Evolutionary conservation across 1,140 invertebrate genomes (phyloP).

Genomic region (Tetramorium simillimum): DNA sequence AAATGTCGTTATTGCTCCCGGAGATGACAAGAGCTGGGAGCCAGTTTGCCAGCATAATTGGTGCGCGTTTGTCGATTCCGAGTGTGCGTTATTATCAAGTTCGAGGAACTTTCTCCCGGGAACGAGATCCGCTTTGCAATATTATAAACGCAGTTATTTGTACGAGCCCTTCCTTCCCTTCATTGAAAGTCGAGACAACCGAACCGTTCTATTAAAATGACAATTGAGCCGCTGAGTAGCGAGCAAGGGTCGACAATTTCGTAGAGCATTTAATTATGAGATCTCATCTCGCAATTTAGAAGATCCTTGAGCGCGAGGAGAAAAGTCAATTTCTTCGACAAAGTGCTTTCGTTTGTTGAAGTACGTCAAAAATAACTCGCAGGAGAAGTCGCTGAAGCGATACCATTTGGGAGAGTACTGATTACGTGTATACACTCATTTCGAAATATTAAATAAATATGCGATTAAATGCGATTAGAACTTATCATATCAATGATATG

Average conservation of each 20-base stretch:
- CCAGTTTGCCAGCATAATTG: constrained; percentile 54
- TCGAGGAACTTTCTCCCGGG: constrained; percentile 38
- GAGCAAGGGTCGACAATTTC: constrained; percentile 53
- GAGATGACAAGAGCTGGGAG: constrained; percentile 35
- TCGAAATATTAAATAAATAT: not conserved
- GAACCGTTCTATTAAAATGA: constrained; percentile 56
- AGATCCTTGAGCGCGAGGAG: constrained; percentile 7
- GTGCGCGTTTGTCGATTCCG: constrained; percentile 56
- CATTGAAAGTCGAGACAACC: constrained; percentile 57
- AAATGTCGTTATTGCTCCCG: constrained; percentile 36
- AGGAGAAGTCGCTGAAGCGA: not conserved
- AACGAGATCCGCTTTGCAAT: constrained; percentile 57
- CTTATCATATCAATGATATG: not conserved
- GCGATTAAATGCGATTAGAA: not conserved
- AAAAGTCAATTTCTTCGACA: constrained; percentile 38
- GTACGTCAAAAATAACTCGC: constrained; percentile 12
- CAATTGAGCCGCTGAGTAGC: constrained; percentile 47
- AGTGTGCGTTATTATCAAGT: constrained; percentile 60
- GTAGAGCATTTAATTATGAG: constrained; percentile 53
- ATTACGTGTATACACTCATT: not conserved
- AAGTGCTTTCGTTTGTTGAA: constrained; percentile 11
- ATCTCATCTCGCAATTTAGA: constrained; percentile 51
- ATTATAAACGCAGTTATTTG: constrained; percentile 61
- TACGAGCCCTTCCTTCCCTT: constrained; percentile 24
- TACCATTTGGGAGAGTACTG: not conserved